A percentile compares a stretch with the other conserved stretches of the same genome.
Conservation (phyloP, 2,888 invertebrate species). For the Ethmia dodecea region DNA sequence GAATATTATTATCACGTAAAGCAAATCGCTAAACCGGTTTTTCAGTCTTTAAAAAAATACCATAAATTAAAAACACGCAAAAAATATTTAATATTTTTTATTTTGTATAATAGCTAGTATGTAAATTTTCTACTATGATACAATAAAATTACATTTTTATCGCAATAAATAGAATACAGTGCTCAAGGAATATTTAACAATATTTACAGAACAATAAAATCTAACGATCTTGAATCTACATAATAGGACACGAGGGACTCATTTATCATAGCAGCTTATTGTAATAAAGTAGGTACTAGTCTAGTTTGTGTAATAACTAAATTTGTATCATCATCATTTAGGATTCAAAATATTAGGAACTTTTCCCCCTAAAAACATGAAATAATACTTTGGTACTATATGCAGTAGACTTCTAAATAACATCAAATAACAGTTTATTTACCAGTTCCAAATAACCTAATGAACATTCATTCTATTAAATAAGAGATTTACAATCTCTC, state of each 20-base stretch:
- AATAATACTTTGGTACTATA: conserved; percentile 53
- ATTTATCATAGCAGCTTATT: too few relatives aligned
- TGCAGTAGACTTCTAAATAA: not conserved
- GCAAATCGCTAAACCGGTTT: too few relatives aligned
- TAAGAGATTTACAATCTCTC: not conserved
- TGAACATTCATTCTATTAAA: not conserved
- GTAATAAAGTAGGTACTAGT: too few relatives aligned
- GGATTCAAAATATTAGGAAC: conserved; percentile 44
- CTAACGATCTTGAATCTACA: too few relatives aligned
- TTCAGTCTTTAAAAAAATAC: too few relatives aligned
- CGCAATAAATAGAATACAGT: conserved; percentile 66
- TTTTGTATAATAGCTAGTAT: conserved; percentile 40
- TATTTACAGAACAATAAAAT: conserved; percentile 44
- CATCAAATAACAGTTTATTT: too few relatives aligned
- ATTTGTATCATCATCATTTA: conserved; percentile 6
- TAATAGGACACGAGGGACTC: too few relatives aligned
- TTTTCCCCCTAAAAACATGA: conserved; percentile 40
- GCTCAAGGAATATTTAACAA: conserved; percentile 43
- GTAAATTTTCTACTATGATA: conserved; percentile 47
- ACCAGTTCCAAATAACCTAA: too few relatives aligned
- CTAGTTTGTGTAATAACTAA: too few relatives aligned
- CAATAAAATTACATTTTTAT: conserved; percentile 41
- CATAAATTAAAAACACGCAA: too few relatives aligned
- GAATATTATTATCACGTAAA: too few relatives aligned
- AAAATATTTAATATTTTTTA: conserved; percentile 26